Base-by-base conservation (phyloP, 2,888 invertebrate species). In the Scotopteryx bipunctaria region DNA sequence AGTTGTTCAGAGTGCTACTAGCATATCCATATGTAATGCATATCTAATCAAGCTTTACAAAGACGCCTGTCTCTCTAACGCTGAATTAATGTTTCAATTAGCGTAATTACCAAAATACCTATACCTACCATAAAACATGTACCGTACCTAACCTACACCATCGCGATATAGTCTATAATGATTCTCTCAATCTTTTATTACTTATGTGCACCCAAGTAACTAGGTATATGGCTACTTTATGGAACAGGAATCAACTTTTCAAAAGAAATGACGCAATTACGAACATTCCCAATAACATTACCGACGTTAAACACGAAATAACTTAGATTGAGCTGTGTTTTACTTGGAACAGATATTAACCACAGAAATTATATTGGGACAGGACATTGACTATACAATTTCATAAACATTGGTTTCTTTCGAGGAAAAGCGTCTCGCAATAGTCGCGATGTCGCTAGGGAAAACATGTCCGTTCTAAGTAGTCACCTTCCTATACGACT, bases 331-430 rank as follows among this genome's bases (percentile, higher is more conserved):
- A 31, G 27, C 40, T 33, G 33, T 19, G 13, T 29, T 13, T 40
- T 45, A 45, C 15, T 17, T 40, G 8, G 33, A 45, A 45, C 13
- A 19, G 33, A 29, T 45, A 35, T 14, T 16, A 38, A 44, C 43
- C 46, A 11, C 52, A 42, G 21, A 41, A 44, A 44, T 40, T 45
- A 41, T 33, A 44, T 33, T 44, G 11, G 44, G 38, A 51, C 44
- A 51, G 33, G 15, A 44, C 13, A 35, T 32, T 44, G 19, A 32
- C 33, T 14, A 15, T 15, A 40, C 14, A 16, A 40, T 38, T 31
- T 31, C 23, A 23, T 31, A n/a, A 31, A 5, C 19, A 31, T 31
- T 41, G 11, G 4, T 27, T 5, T 3, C 6, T 5, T 35, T 29
- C 35, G 6, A 40, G 45, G 51, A 36, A 50, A 35, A 46, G 5